phyloP scores from a whole-genome alignment of 2,113 vertebrate species.

The Proterorhinus semilunaris region DNA sequence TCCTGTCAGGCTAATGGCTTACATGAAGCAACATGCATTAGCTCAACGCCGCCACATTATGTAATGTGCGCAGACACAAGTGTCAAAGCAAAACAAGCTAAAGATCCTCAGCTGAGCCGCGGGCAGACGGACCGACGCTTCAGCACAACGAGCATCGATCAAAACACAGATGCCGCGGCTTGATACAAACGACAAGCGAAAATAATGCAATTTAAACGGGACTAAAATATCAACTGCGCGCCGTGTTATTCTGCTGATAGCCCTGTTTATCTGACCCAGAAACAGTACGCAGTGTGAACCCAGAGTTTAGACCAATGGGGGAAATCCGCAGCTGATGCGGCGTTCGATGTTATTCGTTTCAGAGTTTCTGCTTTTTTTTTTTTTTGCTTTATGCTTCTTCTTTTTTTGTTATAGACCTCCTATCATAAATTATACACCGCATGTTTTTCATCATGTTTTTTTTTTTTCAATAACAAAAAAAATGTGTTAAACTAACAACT shows the following conservation, averaged over 20 bases:
- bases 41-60: conserved; percentile 61
- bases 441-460: background rate
- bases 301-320: background rate
- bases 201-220: background rate
- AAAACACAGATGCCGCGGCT: background rate
- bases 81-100: conserved; percentile 5
- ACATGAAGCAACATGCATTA: conserved; percentile 14
- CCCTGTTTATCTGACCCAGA: background rate
- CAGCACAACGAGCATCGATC: background rate
- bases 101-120: background rate
- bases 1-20: background rate
- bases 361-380: background rate
- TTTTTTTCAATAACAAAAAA: background rate
- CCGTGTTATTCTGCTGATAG: background rate
- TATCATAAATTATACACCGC: background rate
- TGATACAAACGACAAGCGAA: background rate
- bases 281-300: background rate
- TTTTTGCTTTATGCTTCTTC: too few relatives aligned
- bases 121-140: background rate
- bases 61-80: conserved; percentile 29
- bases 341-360: background rate
- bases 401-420: too few relatives aligned
- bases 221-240: background rate
- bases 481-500: background rate
- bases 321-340: background rate